Evolutionary conservation across 2,113 vertebrate genomes (phyloP).

Genomic region (Ceyx melanurus): DNA sequence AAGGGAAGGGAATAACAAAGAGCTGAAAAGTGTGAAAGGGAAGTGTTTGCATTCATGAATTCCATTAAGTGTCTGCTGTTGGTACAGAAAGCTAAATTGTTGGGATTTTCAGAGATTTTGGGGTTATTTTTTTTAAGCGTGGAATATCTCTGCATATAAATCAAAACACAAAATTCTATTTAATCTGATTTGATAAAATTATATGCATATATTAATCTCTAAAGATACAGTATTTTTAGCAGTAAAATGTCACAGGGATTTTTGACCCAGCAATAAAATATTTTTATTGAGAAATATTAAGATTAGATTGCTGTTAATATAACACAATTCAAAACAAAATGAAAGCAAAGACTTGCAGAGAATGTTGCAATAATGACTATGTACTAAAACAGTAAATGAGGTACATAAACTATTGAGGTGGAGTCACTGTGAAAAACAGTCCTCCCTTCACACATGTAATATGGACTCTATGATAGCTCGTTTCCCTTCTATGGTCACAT

Average conservation of each 20-base stretch:
- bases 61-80: neutral
- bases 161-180: neutral
- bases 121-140: neutral
- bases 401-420: neutral
- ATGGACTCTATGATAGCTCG: too few relatives aligned
- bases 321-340: neutral
- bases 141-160: neutral
- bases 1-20: neutral
- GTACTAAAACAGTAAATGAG: neutral
- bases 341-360: neutral
- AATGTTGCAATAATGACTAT: neutral
- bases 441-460: too few relatives aligned
- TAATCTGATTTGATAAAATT: neutral
- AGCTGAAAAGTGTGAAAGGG: neutral
- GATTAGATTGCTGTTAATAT: neutral
- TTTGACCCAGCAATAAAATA: neutral
- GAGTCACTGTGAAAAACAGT: too few relatives aligned
- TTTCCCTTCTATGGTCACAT: too few relatives aligned
- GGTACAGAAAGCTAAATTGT: neutral
- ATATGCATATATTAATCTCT: neutral
- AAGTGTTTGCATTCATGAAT: neutral
- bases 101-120: neutral
- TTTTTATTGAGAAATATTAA: neutral
- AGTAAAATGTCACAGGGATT: neutral
- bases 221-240: neutral